phyloP scores from a whole-genome alignment of 2,888 invertebrate genomes.

The Cosmia trapezina region DNA sequence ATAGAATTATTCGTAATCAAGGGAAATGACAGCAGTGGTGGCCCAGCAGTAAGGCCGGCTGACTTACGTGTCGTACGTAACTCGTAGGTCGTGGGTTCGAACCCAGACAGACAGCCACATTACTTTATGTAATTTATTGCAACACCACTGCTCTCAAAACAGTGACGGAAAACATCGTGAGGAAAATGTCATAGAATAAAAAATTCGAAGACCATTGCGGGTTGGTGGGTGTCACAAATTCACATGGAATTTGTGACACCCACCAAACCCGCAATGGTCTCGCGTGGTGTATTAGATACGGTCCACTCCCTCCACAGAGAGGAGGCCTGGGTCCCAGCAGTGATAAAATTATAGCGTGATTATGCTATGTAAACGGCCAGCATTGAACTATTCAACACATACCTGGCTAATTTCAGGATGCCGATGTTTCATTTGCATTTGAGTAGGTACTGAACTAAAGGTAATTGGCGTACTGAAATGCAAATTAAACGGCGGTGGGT shows the following conservation, averaged over 20 bases:
- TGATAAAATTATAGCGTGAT: neutral
- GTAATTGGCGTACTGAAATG: conserved; percentile 42
- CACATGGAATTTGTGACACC: neutral
- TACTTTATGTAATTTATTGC: neutral
- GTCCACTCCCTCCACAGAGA: neutral
- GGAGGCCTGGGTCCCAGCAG: neutral
- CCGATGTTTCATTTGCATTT: conserved; percentile 46
- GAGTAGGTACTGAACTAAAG: conserved; percentile 20
- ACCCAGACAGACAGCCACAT: no score
- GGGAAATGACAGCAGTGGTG: neutral
- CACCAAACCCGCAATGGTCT: neutral
- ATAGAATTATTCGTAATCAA: neutral
- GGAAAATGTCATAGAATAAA: neutral
- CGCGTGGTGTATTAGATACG: neutral
- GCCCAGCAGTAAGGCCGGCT: neutral
- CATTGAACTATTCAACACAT: conserved; percentile 29
- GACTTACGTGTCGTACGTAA: neutral
- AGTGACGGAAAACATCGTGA: neutral
- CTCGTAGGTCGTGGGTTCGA: neutral
- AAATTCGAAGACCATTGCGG: neutral
- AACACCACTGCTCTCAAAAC: neutral
- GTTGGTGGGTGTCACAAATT: no score
- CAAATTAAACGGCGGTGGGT: conserved; percentile 28
- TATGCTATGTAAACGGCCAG: neutral
- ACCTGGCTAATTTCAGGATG: conserved; percentile 17